Evolutionary conservation across 2,888 invertebrate species (phyloP).

Genomic region (Lordiphosa andalusiaca): DNA sequence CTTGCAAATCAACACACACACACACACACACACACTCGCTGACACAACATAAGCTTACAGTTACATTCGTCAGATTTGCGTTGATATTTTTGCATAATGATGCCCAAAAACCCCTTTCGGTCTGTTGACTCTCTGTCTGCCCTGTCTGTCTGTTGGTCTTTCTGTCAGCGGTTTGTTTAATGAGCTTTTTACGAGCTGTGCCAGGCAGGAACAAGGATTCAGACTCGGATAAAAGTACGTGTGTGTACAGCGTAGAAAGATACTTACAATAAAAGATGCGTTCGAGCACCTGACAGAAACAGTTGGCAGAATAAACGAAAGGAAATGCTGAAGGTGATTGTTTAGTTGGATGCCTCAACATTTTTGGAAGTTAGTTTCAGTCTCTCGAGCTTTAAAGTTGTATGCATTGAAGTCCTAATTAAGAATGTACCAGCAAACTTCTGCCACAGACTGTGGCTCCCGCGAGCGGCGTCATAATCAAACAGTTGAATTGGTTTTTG

Average conservation of each 20-base stretch:
- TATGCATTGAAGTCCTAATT: background rate
- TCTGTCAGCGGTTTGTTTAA: conserved; percentile 53
- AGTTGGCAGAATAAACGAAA: conserved; percentile 18
- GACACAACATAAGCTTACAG: conserved; percentile 27
- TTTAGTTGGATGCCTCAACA: background rate
- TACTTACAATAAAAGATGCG: conserved; percentile 4
- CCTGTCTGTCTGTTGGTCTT: conserved; percentile 10
- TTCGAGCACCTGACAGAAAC: conserved; percentile 25
- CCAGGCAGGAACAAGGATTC: conserved; percentile 15
- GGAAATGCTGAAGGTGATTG: conserved; percentile 1
- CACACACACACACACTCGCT: conserved; percentile 1
- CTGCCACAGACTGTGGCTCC: background rate
- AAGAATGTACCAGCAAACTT: background rate
- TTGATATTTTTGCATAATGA: conserved; percentile 56
- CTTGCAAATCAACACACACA: conserved; percentile 42
- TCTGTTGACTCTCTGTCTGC: conserved; percentile 6
- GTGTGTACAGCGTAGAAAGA: conserved; percentile 10
- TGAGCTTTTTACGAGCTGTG: conserved; percentile 62
- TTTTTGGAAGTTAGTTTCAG: background rate
- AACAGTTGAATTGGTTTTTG: conserved; percentile 56
- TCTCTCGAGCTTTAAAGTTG: background rate
- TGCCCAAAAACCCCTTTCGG: conserved; percentile 21
- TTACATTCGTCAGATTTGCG: conserved; percentile 48
- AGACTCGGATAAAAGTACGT: conserved; percentile 4
- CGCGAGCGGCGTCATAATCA: conserved; percentile 38